These are phyloP conservation scores for Astur gentilis DNA, from an alignment of 2,113 vertebrate genomes.

Conservation along the genomic window DNA sequence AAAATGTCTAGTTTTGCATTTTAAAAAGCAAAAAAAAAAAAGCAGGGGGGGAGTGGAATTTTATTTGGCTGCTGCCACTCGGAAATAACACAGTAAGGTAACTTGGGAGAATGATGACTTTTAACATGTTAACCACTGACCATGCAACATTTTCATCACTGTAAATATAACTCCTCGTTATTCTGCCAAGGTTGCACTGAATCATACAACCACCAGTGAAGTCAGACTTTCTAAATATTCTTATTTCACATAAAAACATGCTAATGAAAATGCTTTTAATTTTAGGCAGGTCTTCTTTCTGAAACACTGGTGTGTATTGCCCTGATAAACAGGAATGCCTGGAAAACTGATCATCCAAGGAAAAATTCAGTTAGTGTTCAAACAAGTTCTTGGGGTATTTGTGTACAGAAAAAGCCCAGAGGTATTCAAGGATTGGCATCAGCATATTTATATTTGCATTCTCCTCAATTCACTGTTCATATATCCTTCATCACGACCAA, in stretches of 20 bases:
- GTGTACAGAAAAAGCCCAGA: neutral
- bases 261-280: constrained; percentile 24
- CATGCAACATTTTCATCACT: constrained; percentile 10
- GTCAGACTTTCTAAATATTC: constrained; percentile 57
- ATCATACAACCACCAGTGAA: constrained; percentile 45
- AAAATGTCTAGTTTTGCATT: neutral
- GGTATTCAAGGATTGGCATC: constrained; percentile 11
- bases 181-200: constrained; percentile 36
- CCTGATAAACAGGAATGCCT: neutral
- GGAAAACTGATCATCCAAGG: neutral
- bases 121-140: constrained; percentile 40
- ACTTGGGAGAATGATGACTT: constrained; percentile 43
- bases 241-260: constrained; percentile 13
- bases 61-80: neutral
- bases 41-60: neutral
- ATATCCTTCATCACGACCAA: constrained; percentile 8
- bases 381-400: constrained; percentile 19
- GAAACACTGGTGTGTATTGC: neutral
- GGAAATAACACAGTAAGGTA: constrained; percentile 36
- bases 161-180: constrained; percentile 41
- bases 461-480: constrained; percentile 3
- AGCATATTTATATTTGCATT: constrained; percentile 2
- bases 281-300: neutral
- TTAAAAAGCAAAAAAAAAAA: neutral
- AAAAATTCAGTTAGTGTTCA: constrained; percentile 5